phyloP scores from a whole-genome alignment of 53 echinoderm and acorn worm species.

The Temnopleurus reevesii region DNA sequence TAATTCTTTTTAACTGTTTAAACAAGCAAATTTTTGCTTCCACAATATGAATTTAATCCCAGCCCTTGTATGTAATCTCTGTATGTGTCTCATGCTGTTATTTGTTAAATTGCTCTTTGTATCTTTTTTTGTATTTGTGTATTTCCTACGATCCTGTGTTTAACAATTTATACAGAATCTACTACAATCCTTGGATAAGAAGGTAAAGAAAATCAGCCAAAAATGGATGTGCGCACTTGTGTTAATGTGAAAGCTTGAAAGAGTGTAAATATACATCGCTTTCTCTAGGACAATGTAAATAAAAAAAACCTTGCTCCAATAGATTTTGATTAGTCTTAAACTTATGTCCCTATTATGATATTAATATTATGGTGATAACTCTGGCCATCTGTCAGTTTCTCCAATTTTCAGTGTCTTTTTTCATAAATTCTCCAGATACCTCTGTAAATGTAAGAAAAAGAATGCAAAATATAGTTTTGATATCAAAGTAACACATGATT shows the following conservation, averaged over 20 bases:
- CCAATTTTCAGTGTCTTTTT: no score
- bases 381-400: no score
- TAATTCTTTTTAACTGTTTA: background rate
- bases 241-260: constrained; percentile 12
- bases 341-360: no score
- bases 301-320: background rate
- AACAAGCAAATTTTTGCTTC: background rate
- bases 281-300: background rate
- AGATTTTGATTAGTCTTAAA: no score
- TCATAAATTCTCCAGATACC: no score
- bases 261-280: background rate
- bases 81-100: background rate
- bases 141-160: constrained; percentile 26
- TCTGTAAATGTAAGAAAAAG: no score
- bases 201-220: constrained; percentile 63
- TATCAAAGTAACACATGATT: no score
- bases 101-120: constrained; percentile 38
- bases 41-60: background rate
- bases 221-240: constrained; percentile 33
- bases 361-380: no score
- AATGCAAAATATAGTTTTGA: no score
- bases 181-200: constrained; percentile 83
- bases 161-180: constrained; percentile 63
- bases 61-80: background rate
- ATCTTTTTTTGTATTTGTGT: background rate